Evolutionary conservation across 2,888 invertebrate genomes (phyloP).

Genomic region (Drosophila acutilabella): DNA sequence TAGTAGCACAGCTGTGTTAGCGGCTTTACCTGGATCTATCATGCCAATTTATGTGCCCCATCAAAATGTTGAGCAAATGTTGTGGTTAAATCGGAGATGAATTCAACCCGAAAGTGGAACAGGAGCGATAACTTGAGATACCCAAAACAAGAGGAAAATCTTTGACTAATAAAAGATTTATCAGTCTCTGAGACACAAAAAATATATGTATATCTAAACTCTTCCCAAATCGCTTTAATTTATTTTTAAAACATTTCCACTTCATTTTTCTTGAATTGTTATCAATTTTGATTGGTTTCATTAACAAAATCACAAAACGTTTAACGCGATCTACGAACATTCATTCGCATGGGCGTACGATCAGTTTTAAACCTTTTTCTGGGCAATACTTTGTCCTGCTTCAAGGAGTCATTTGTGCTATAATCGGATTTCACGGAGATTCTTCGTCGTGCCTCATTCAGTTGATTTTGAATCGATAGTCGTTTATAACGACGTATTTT

Average conservation of each 20-base stretch:
- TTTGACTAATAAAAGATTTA: too few relatives aligned
- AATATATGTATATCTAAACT: too few relatives aligned
- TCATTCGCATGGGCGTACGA: too few relatives aligned
- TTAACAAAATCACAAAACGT: slow-evolving; percentile 16
- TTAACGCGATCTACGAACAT: too few relatives aligned
- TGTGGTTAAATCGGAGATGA: slow-evolving; percentile 23
- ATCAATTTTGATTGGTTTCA: slow-evolving; percentile 18
- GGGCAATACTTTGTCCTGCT: not conserved
- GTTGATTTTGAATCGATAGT: not conserved
- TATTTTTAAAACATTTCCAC: not conserved
- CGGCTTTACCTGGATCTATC: slow-evolving; percentile 28
- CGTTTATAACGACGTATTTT: slow-evolving; percentile 27
- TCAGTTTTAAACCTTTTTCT: not conserved
- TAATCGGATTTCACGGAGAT: not conserved
- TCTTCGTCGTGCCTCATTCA: not conserved
- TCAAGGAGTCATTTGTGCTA: not conserved
- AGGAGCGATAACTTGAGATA: not conserved
- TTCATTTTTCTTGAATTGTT: too few relatives aligned
- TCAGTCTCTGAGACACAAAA: too few relatives aligned
- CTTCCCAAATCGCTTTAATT: not conserved
- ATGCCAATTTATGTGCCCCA: slow-evolving; percentile 48
- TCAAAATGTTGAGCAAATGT: not conserved
- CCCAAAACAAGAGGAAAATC: too few relatives aligned
- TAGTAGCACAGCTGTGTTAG: slow-evolving; percentile 69
- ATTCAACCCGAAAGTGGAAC: not conserved